phyloP scores from a whole-genome alignment of 2,113 vertebrate species.

The Hemiprocne comata region DNA sequence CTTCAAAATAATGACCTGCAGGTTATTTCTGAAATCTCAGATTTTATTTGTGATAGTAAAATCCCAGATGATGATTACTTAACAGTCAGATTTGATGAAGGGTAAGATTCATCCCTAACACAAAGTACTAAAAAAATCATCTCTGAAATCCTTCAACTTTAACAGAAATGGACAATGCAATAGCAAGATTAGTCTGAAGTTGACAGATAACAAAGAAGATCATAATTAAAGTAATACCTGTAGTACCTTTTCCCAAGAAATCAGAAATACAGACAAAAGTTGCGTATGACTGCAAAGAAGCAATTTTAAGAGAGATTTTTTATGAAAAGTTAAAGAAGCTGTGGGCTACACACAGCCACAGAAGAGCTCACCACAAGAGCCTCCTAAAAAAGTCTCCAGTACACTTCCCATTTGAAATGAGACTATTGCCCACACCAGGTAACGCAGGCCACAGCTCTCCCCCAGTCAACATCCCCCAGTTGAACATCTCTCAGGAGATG shows the following conservation, averaged over 20 bases:
- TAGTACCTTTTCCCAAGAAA: background rate
- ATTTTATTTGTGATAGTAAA: background rate
- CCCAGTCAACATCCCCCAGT: too few species aligned
- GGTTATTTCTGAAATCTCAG: background rate
- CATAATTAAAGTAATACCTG: background rate
- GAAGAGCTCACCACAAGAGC: background rate
- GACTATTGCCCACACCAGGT: background rate
- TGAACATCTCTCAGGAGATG: background rate
- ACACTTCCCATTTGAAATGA: background rate
- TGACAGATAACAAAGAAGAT: background rate
- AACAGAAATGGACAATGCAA: background rate
- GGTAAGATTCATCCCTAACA: background rate
- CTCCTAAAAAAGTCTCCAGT: background rate
- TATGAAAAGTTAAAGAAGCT: background rate
- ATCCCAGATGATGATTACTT: background rate
- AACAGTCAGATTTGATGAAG: background rate
- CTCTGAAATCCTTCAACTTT: background rate
- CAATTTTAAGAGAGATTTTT: background rate
- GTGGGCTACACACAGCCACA: background rate
- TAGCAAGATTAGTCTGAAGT: background rate
- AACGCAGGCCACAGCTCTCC: background rate
- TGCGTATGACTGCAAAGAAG: background rate
- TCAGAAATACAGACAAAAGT: background rate
- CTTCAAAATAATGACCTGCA: background rate
- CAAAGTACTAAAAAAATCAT: background rate